Percentiles rank a stretch among this genome's conserved stretches.
Evolutionary conservation across 2,113 vertebrate species (phyloP).

Genomic region (Neodon shergylaensis): DNA sequence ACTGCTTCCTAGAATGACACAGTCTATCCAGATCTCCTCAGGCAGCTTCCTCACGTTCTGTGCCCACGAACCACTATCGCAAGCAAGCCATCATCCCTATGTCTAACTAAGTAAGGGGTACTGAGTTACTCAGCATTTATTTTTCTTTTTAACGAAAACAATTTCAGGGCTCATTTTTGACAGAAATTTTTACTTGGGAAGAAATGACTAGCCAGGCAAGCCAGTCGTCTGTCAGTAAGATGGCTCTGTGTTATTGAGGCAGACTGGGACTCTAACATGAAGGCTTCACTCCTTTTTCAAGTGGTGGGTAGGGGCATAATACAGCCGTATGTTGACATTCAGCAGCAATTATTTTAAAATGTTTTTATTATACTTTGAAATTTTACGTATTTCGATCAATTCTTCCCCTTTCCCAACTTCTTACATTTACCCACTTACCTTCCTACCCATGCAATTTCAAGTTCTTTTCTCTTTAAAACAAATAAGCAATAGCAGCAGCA

Average conservation of each 20-base stretch:
- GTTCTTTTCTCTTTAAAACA: background rate
- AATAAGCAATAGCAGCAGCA: too few relatives aligned
- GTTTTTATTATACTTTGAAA: background rate
- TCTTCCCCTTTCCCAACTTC: background rate
- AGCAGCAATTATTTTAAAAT: background rate
- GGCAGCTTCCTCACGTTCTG: background rate
- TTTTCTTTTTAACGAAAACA: background rate
- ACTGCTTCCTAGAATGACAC: background rate
- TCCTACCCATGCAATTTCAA: background rate
- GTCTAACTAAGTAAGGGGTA: background rate
- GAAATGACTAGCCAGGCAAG: background rate
- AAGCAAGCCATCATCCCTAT: background rate
- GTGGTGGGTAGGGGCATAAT: background rate
- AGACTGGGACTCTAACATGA: slow-evolving; percentile 39
- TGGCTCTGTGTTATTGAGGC: background rate
- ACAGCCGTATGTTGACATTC: background rate
- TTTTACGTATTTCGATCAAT: background rate
- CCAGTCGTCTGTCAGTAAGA: background rate
- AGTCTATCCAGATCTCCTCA: background rate
- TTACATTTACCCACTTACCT: background rate
- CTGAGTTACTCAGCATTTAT: background rate
- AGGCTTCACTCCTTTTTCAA: background rate
- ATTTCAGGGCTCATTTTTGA: background rate
- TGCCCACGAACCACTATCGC: background rate
- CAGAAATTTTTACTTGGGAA: slow-evolving; percentile 18